Evolutionary conservation across 2,113 vertebrate species (phyloP).

Genomic region (Theristicus caerulescens): DNA sequence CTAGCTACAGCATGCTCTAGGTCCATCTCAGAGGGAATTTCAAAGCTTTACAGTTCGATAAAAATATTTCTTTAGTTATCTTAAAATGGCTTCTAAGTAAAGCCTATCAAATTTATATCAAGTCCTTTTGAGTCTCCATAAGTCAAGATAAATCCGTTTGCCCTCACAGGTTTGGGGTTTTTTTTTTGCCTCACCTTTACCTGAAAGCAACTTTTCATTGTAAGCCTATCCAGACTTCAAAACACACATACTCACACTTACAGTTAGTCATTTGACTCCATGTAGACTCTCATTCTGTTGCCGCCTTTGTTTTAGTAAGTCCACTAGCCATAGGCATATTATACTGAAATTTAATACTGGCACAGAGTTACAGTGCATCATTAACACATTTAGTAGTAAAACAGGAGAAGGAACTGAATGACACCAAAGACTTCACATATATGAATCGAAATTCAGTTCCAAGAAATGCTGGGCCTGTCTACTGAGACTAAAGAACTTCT

Average conservation of each 20-base stretch:
- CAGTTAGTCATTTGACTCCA: not conserved
- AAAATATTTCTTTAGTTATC: not conserved
- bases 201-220: not conserved
- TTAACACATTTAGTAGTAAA: not conserved
- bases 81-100: not conserved
- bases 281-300: not conserved
- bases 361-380: not conserved
- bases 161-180: not conserved
- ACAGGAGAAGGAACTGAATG: not conserved
- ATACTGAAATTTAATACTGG: not conserved
- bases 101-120: not conserved
- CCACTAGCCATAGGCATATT: not conserved
- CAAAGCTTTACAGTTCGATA: not conserved
- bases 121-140: not conserved
- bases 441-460: not conserved
- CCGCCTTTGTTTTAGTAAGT: not conserved
- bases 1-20: not conserved
- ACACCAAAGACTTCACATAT: not conserved
- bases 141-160: not conserved
- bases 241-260: too few relatives aligned
- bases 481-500: not conserved
- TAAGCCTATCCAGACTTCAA: not conserved
- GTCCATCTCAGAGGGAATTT: not conserved
- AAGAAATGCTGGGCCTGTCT: not conserved
- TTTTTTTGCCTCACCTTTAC: not conserved